Evolutionary conservation across 2,797 vertebrate species (phyloP).

Genomic region (Pteropus rufus): DNA sequence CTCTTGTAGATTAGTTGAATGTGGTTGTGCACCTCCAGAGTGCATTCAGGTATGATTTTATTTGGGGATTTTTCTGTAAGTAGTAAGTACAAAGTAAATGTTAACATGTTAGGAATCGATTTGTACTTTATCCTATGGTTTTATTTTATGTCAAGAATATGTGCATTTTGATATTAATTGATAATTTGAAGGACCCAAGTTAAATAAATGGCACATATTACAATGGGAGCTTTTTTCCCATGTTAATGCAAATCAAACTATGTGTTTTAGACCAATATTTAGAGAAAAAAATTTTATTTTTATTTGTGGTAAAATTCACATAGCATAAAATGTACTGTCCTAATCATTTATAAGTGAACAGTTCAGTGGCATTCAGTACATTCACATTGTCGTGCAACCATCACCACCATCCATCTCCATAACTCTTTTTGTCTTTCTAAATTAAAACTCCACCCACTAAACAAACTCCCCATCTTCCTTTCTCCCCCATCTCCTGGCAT

Average conservation of each 20-base stretch:
- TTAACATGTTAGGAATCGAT: background rate
- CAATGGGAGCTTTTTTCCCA: background rate
- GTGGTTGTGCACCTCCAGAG: background rate
- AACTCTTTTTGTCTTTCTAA: background rate
- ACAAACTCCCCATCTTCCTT: background rate
- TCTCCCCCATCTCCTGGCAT: background rate
- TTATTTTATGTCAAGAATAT: background rate
- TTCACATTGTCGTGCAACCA: background rate
- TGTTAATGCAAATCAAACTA: background rate
- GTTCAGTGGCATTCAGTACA: background rate
- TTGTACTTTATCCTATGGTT: background rate
- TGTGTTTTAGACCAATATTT: conserved; percentile 3
- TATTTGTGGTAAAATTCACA: background rate
- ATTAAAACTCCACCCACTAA: background rate
- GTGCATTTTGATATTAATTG: background rate
- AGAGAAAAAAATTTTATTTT: background rate
- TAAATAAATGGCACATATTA: background rate
- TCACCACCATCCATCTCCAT: background rate
- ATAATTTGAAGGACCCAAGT: background rate
- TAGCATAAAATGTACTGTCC: background rate
- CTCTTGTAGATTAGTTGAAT: background rate
- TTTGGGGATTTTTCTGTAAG: background rate
- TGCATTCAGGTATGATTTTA: background rate
- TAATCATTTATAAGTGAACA: background rate
- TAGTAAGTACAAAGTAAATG: background rate